Evolutionary conservation across 2,797 vertebrate genomes (phyloP).

Genomic region (Kryptolebias ocellatus): DNA sequence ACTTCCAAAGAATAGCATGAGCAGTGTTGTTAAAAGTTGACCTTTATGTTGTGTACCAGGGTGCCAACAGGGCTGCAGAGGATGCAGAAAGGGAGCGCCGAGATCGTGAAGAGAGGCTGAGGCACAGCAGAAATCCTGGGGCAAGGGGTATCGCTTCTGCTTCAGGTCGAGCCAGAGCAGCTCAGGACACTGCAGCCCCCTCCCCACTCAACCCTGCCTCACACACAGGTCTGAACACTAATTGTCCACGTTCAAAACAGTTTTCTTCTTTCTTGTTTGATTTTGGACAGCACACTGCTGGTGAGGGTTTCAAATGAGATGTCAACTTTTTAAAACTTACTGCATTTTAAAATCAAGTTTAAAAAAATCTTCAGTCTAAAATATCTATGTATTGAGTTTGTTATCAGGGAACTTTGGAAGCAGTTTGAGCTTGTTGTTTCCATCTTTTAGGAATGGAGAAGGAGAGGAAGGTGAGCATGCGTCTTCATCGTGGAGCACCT

Average conservation of each 20-base stretch:
- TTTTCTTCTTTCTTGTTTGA: too few relatives aligned
- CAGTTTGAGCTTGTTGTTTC: background rate
- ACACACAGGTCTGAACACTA: conserved; percentile 73
- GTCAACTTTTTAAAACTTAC: too few relatives aligned
- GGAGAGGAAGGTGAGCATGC: conserved; percentile 98
- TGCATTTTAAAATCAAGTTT: too few relatives aligned
- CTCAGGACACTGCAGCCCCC: conserved; percentile 88
- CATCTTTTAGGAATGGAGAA: conserved; percentile 86
- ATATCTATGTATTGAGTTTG: too few relatives aligned
- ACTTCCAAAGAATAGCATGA: too few relatives aligned
- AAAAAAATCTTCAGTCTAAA: too few relatives aligned
- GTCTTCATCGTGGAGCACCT: conserved; percentile 92
- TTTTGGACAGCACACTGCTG: too few relatives aligned
- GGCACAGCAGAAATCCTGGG: conserved; percentile 89
- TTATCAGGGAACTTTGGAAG: too few relatives aligned
- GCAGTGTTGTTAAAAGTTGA: too few relatives aligned
- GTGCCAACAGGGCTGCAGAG: conserved; percentile 91
- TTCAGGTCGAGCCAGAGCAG: conserved; percentile 89
- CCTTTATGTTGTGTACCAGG: conserved; percentile 73
- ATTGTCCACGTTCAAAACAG: background rate
- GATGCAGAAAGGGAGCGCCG: conserved; percentile 88
- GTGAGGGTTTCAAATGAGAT: too few relatives aligned
- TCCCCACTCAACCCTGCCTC: conserved; percentile 93
- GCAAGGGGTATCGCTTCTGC: conserved; percentile 90
- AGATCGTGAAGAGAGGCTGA: conserved; percentile 92